Conservation (phyloP, 1,140 invertebrate species). For the Chlorops oryzae region DNA sequence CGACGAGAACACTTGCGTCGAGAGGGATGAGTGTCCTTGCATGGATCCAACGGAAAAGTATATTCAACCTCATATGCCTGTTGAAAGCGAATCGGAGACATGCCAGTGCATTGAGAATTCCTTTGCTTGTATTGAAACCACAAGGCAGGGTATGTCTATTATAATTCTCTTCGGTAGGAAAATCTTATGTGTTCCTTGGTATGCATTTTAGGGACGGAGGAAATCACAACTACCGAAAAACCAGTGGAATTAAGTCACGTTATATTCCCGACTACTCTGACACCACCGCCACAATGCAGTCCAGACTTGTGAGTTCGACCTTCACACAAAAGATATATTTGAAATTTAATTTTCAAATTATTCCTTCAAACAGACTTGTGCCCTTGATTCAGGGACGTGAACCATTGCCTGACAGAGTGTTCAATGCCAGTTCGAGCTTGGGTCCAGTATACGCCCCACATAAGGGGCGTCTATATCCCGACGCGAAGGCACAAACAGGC, state of each 20-base stretch:
- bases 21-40: conserved; percentile 64
- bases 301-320: conserved; percentile 43
- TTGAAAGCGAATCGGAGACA: conserved; percentile 45
- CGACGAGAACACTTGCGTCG: conserved; percentile 63
- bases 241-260: conserved; percentile 9
- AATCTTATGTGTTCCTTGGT: no score
- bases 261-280: conserved; percentile 48
- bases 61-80: conserved; percentile 47
- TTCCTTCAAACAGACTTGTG: conserved; percentile 43
- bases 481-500: conserved; percentile 42
- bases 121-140: conserved; percentile 56
- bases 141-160: no score
- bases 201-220: conserved; percentile 18
- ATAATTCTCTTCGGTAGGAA: no score
- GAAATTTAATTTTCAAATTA: no score
- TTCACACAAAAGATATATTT: no score
- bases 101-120: conserved; percentile 73
- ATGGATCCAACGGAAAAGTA: conserved; percentile 54
- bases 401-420: conserved; percentile 52
- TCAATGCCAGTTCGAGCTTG: conserved; percentile 56
- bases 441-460: conserved; percentile 50
- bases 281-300: conserved; percentile 51
- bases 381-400: conserved; percentile 53
- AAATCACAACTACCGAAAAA: neutral
- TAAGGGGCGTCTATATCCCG: conserved; percentile 50